These are phyloP conservation scores for Bergia sp. DNA, from an alignment of 92 coral and sea anemone genomes.

Conservation along the genomic window DNA sequence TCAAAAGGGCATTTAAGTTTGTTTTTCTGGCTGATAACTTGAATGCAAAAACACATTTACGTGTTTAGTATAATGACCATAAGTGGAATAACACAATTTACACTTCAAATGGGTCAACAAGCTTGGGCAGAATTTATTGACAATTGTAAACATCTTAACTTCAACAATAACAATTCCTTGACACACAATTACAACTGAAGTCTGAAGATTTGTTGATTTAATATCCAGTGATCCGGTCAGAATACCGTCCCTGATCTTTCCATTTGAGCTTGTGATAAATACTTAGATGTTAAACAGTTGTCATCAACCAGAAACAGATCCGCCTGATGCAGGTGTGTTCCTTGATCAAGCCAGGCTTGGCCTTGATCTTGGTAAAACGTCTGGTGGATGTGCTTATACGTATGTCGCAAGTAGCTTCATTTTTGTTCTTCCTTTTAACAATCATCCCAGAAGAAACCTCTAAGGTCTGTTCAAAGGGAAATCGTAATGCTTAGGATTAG, in stretches of 20 bases:
- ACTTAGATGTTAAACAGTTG: conserved; percentile 4
- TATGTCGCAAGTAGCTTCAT: background rate
- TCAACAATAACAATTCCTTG: background rate
- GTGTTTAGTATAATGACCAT: background rate
- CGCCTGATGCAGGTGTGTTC: too few relatives aligned
- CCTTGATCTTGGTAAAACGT: too few relatives aligned
- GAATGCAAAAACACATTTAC: background rate
- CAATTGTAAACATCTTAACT: conserved; percentile 5
- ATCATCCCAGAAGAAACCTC: conserved; percentile 6
- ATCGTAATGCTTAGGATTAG: background rate
- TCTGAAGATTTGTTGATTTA: background rate
- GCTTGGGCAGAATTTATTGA: background rate
- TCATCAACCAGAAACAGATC: background rate
- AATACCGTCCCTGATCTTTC: too few relatives aligned
- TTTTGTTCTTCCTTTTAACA: background rate
- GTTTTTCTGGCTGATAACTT: conserved; percentile 3
- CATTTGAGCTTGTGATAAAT: background rate
- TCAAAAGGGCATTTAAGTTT: background rate
- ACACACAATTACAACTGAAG: background rate
- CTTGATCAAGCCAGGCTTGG: too few relatives aligned
- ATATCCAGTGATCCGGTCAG: too few relatives aligned
- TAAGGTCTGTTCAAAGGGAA: background rate
- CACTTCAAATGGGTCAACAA: background rate
- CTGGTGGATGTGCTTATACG: background rate
- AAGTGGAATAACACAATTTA: conserved; percentile 10